Conservation (phyloP, 2,888 invertebrate species). For the Punctoribates punctum region DNA sequence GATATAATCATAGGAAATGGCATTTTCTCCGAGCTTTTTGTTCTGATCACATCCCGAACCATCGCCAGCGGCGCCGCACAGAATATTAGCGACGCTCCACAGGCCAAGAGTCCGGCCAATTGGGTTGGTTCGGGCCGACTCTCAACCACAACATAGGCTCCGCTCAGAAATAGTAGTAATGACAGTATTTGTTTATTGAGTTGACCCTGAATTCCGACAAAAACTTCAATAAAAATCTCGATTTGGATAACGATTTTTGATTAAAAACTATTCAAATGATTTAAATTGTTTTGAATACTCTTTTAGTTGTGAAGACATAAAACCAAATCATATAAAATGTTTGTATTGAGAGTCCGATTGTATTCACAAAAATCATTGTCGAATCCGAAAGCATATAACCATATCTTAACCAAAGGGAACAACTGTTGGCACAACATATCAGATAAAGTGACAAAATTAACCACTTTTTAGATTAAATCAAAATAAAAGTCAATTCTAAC, state of each 20-base stretch:
- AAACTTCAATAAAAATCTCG: background rate
- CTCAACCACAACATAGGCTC: slow-evolving; percentile 56
- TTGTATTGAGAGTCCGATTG: slow-evolving; percentile 69
- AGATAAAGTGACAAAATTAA: slow-evolving; percentile 27
- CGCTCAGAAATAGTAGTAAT: slow-evolving; percentile 58
- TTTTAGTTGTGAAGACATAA: slow-evolving; percentile 69
- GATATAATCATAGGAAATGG: slow-evolving; percentile 83
- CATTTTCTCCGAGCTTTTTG: slow-evolving; percentile 76
- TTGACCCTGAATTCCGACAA: slow-evolving; percentile 54
- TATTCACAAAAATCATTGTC: slow-evolving; percentile 70
- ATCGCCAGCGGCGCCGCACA: slow-evolving; percentile 77
- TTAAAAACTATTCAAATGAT: too few species aligned
- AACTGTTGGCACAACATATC: slow-evolving; percentile 59
- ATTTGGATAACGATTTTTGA: background rate
- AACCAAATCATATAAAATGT: slow-evolving; percentile 67
- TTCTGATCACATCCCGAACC: slow-evolving; percentile 68
- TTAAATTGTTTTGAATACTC: slow-evolving; percentile 57
- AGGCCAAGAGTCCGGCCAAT: slow-evolving; percentile 62
- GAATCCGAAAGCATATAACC: slow-evolving; percentile 69
- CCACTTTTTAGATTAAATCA: background rate
- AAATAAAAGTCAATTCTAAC: slow-evolving; percentile 55
- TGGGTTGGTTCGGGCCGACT: slow-evolving; percentile 58
- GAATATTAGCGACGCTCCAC: slow-evolving; percentile 70
- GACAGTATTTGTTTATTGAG: slow-evolving; percentile 63
- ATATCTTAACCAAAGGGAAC: slow-evolving; percentile 74